Conservation (phyloP, 2,797 vertebrate genomes). For the Huso huso region DNA sequence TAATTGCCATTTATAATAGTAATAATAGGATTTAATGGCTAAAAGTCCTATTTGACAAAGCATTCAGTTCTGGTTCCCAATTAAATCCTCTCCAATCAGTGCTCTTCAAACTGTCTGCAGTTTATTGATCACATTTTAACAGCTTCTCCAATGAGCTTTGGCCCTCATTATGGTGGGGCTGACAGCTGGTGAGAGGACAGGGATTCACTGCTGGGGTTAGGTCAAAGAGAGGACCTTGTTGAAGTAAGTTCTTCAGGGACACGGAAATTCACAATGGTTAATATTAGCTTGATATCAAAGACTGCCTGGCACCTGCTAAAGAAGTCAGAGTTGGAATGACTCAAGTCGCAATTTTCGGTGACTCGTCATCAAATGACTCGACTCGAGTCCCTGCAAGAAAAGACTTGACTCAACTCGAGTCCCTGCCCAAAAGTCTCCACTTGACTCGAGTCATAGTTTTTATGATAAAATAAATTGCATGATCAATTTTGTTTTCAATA, state of each 20-base stretch:
- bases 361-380: too few relatives aligned
- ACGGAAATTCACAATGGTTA: too few relatives aligned
- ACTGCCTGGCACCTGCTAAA: too few relatives aligned
- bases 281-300: too few relatives aligned
- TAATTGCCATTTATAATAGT: background rate
- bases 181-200: slow-evolving; percentile 47
- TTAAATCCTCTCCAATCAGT: slow-evolving; percentile 50
- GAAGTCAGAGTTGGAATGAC: too few relatives aligned
- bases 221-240: slow-evolving; percentile 45
- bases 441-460: too few relatives aligned
- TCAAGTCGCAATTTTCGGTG: too few relatives aligned
- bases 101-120: slow-evolving; percentile 59
- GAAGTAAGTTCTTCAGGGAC: background rate
- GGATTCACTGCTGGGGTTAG: slow-evolving; percentile 66
- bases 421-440: too few relatives aligned
- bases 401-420: too few relatives aligned
- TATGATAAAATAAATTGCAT: too few relatives aligned
- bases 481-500: too few relatives aligned
- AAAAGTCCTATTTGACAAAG: slow-evolving; percentile 2
- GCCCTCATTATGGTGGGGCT: background rate
- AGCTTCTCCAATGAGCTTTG: slow-evolving; percentile 58
- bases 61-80: slow-evolving; percentile 33
- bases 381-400: too few relatives aligned
- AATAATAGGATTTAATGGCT: background rate
- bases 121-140: slow-evolving; percentile 65